These are phyloP conservation scores for Aurelia sp. DNA, from an alignment of 30 jellyfish, hydroid and myxozoan species.

Conservation along the genomic window DNA sequence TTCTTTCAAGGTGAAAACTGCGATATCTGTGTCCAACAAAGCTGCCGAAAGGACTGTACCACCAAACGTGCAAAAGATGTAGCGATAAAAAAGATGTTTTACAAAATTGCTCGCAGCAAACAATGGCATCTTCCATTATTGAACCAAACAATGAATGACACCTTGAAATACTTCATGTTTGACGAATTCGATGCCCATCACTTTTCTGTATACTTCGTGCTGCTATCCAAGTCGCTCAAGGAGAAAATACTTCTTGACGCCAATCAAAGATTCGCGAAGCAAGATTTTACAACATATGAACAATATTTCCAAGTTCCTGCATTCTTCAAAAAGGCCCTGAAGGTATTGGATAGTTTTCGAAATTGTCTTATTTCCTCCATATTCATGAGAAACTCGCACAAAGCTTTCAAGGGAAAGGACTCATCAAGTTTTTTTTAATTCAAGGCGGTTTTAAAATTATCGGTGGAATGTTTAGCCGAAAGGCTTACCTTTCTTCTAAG, in stretches of 20 bases:
- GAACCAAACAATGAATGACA: constrained; percentile 37
- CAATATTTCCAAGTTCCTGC: constrained; percentile 56
- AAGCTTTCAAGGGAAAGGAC: no score
- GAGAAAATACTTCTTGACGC: constrained; percentile 27
- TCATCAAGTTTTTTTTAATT: no score
- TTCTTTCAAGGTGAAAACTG: no score
- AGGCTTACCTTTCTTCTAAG: no score
- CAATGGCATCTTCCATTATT: constrained; percentile 48
- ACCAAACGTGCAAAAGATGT: neutral
- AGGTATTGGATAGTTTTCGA: constrained; percentile 4
- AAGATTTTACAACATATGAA: constrained; percentile 34
- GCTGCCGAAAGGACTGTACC: no score
- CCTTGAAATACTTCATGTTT: constrained; percentile 32
- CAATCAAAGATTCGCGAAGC: neutral
- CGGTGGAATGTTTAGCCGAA: no score
- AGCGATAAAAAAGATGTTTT: constrained; percentile 8
- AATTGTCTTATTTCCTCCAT: no score
- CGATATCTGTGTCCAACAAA: no score
- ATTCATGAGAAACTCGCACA: no score
- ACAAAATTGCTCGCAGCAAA: constrained; percentile 13
- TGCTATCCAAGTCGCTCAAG: constrained; percentile 2
- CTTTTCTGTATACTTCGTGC: constrained; percentile 57
- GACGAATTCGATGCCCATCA: constrained; percentile 71
- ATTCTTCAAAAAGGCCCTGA: constrained; percentile 26
- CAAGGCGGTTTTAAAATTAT: no score